phyloP scores from a whole-genome alignment of 1,140 invertebrate genomes.

The Bursaphelenchus mucronatus region DNA sequence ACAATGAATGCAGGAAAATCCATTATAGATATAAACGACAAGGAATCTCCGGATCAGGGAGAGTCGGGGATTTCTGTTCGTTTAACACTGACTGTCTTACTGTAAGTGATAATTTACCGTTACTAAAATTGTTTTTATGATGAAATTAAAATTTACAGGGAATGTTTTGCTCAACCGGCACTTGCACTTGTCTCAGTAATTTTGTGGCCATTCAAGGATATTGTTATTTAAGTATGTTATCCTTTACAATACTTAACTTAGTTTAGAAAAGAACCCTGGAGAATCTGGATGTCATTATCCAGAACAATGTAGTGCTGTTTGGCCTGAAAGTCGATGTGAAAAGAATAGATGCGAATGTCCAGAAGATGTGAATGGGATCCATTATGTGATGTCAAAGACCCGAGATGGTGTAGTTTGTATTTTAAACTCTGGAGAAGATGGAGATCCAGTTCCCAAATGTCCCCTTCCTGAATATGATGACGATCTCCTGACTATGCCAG shows the following conservation, averaged over 20 bases:
- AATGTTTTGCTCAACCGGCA: slow-evolving; percentile 60
- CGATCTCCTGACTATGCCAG: slow-evolving; percentile 57
- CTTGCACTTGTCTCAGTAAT: slow-evolving; percentile 56
- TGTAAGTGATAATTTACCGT: slow-evolving; percentile 26
- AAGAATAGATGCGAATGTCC: slow-evolving; percentile 59
- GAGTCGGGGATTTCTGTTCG: slow-evolving; percentile 57
- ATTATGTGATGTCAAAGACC: slow-evolving; percentile 57
- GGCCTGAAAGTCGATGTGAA: slow-evolving; percentile 59
- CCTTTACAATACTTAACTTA: not conserved
- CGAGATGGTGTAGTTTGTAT: slow-evolving; percentile 58
- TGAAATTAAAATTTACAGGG: slow-evolving; percentile 38
- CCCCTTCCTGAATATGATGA: slow-evolving; percentile 59
- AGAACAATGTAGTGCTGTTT: slow-evolving; percentile 56
- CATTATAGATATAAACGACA: slow-evolving; percentile 51
- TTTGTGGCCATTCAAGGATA: slow-evolving; percentile 60
- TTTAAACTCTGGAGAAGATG: slow-evolving; percentile 56
- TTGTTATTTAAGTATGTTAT: slow-evolving; percentile 52
- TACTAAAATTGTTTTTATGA: too few relatives aligned
- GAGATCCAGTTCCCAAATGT: slow-evolving; percentile 58
- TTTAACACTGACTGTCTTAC: slow-evolving; percentile 59
- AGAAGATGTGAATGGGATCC: slow-evolving; percentile 57
- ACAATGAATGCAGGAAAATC: slow-evolving; percentile 46
- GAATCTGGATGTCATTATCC: slow-evolving; percentile 59
- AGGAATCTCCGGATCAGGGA: slow-evolving; percentile 55
- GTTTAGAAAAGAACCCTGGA: slow-evolving; percentile 57